Evolutionary conservation across 1,140 invertebrate species (phyloP), one percentile per base, ranked within the genome.

Genomic region (Charaxes varanes): DNA sequence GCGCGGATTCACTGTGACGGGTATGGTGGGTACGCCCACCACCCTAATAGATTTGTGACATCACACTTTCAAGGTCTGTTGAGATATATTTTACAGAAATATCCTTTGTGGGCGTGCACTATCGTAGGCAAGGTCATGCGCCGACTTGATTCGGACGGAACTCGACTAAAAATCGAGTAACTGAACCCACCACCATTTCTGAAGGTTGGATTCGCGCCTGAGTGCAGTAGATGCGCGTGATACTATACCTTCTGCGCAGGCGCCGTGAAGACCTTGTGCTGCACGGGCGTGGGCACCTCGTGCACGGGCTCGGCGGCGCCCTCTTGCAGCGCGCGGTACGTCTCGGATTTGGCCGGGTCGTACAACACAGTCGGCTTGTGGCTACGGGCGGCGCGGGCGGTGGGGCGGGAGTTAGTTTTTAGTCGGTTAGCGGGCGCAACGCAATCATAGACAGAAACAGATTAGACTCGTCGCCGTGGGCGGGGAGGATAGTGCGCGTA

Each of bases 261-360:
- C 41, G 88, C 85, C 36, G 83, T 74, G 84, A 93, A 94, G 67
- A 93, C 88, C 84, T 89, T 92, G 53, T 89, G 86, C 65, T 90
- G 90, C 26, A 88, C 88, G 41, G 93, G 91, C 49, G 84, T 76
- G 49, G 86, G 86, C 41, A 90, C 86, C 80, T 93, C 92, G 41
- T 91, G 90, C 27, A 90, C 80, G 5, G 76, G 62, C 62, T 88
- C 86, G 22, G 87, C 87, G 18, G 87, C 86, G 49, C 91, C 89
- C 77, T 94, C 92, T 82, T 93, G 91, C 24, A 94, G 87, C 58
- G 91, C 92, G 86, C 90, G 92, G 87, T 89, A 94, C 13, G 93
- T 93, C 73, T 94, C 93, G 68, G 92, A 94, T 83, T 92, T 91
- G 72, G 90, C 90, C 49, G 93, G 93, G 86, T 94, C 92, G 85